phyloP scores from a whole-genome alignment of 2,888 invertebrate genomes.

The Eilema sororculum region DNA sequence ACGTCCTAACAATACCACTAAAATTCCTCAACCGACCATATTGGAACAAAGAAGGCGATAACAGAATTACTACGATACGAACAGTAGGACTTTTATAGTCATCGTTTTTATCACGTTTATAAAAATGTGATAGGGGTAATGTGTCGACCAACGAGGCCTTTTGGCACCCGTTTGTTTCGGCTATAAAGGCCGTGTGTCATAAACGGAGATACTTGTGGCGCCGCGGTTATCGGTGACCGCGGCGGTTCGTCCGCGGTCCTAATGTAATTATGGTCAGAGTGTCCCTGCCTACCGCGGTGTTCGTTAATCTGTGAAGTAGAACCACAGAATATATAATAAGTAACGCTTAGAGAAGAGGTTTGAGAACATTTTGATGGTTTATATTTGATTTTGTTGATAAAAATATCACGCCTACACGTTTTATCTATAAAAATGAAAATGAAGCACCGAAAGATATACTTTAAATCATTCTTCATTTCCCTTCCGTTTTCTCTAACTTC shows the following conservation, averaged over 20 bases:
- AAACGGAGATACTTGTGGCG: constrained; percentile 71
- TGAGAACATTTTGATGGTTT: constrained; percentile 22
- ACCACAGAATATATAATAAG: background rate
- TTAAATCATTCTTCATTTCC: too few species aligned
- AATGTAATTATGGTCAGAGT: constrained; percentile 48
- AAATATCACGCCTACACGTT: background rate
- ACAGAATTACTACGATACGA: constrained; percentile 65
- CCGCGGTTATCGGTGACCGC: constrained; percentile 59
- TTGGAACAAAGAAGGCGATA: constrained; percentile 77
- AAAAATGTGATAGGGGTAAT: constrained; percentile 78
- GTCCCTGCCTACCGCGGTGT: constrained; percentile 46
- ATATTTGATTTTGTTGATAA: constrained; percentile 8
- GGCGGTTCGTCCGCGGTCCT: constrained; percentile 30
- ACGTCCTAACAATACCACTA: constrained; percentile 23
- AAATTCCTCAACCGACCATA: constrained; percentile 37
- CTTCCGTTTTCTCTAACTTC: background rate
- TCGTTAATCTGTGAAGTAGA: constrained; percentile 36
- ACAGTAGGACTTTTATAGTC: constrained; percentile 28
- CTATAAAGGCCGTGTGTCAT: constrained; percentile 59
- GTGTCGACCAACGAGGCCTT: constrained; percentile 81
- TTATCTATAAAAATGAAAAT: too few species aligned
- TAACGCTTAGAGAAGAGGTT: constrained; percentile 29
- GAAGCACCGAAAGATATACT: too few species aligned
- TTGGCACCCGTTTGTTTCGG: constrained; percentile 81
- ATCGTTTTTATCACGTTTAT: constrained; percentile 72